Percentiles rank a stretch among this genome's conserved stretches.
Evolutionary conservation across 2,113 vertebrate species (phyloP).

Genomic region (Oophaga pumilio): DNA sequence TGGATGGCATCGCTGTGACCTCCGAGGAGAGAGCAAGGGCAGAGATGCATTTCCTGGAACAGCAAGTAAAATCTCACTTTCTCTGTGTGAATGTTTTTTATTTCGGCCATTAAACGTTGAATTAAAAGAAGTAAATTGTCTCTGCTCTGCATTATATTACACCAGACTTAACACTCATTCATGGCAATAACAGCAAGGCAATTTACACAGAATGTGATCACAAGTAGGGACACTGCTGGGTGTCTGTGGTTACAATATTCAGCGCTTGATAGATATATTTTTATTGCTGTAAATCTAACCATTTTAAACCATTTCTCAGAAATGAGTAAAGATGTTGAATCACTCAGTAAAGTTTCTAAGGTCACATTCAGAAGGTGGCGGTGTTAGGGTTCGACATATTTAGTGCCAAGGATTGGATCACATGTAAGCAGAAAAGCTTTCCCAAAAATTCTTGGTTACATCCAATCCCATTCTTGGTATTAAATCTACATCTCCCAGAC

Average conservation of each 20-base stretch:
- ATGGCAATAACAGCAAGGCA: background rate
- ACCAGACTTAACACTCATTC: background rate
- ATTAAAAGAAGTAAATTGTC: background rate
- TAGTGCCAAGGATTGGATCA: too few species aligned
- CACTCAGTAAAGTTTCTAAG: too few species aligned
- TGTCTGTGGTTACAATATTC: background rate
- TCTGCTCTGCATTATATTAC: background rate
- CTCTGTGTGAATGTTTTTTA: background rate
- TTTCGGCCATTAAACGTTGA: background rate
- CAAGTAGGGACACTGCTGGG: background rate
- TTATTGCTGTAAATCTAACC: too few species aligned
- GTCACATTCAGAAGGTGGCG: too few species aligned
- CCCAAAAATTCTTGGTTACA: too few species aligned
- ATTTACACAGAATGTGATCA: background rate
- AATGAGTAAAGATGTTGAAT: too few species aligned
- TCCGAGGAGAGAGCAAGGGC: slow-evolving; percentile 78
- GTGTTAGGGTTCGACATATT: too few species aligned
- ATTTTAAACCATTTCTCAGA: too few species aligned
- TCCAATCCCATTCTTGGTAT: too few species aligned
- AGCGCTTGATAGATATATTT: background rate
- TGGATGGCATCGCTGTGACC: slow-evolving; percentile 78
- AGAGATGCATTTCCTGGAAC: slow-evolving; percentile 72
- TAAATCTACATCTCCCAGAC: too few species aligned
- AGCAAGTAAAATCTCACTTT: slow-evolving; percentile 67
- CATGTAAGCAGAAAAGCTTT: too few species aligned